These are phyloP conservation scores for Tenebrio molitor DNA, from an alignment of 1,140 invertebrate species.

Conservation along the genomic window DNA sequence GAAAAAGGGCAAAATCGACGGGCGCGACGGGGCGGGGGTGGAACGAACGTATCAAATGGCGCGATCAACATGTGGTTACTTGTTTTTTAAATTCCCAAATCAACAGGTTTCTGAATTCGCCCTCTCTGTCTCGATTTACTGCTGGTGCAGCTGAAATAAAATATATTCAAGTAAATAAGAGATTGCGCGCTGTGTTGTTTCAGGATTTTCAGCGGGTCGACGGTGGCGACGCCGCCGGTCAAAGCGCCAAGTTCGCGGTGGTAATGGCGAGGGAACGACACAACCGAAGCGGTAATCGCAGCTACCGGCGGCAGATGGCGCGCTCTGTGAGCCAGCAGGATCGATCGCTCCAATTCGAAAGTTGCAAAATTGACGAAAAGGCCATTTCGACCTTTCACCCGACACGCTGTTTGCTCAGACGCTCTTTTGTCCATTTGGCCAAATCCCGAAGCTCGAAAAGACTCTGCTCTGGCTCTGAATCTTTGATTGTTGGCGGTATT, in stretches of 20 bases:
- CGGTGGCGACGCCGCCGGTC: conserved; percentile 21
- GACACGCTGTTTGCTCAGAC: too few relatives aligned
- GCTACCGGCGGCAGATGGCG: conserved; percentile 21
- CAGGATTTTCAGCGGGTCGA: not conserved
- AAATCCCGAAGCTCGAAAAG: too few relatives aligned
- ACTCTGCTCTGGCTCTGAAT: too few relatives aligned
- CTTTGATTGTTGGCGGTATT: too few relatives aligned
- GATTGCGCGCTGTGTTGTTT: conserved; percentile 49
- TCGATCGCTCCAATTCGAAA: not conserved
- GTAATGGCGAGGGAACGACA: not conserved
- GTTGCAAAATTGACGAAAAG: not conserved
- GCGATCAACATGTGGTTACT: conserved; percentile 61
- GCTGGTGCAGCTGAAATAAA: conserved; percentile 52
- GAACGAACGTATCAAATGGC: conserved; percentile 25
- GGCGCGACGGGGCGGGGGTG: not conserved
- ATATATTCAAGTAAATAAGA: conserved; percentile 58
- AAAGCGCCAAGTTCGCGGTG: not conserved
- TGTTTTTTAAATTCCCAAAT: conserved; percentile 60
- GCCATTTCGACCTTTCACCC: not conserved
- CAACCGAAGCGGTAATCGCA: not conserved
- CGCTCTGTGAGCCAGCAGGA: not conserved
- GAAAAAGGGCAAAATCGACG: conserved; percentile 9
- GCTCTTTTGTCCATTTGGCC: too few relatives aligned
- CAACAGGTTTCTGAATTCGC: conserved; percentile 55
- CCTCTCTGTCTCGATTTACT: conserved; percentile 50